These are phyloP conservation scores for Plecotus auritus DNA, from an alignment of 2,113 vertebrate species.

Conservation along the genomic window DNA sequence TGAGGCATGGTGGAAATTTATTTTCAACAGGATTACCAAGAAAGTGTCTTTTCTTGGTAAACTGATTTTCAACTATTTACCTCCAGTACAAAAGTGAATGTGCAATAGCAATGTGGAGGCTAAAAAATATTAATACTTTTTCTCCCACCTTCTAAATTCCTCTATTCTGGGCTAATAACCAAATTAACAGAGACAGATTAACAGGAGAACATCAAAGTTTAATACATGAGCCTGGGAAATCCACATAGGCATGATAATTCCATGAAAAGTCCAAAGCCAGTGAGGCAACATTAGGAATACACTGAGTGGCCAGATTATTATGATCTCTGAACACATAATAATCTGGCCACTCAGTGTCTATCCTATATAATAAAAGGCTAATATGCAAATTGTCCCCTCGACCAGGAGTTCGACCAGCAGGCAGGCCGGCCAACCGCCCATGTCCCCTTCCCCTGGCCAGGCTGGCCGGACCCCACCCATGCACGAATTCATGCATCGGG, in stretches of 20 bases:
- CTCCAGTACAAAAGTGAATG: background rate
- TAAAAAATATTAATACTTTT: background rate
- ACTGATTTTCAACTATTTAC: background rate
- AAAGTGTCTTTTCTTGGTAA: background rate
- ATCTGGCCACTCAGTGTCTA: too few relatives aligned
- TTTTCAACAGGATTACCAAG: background rate
- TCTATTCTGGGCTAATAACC: background rate
- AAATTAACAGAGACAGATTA: background rate
- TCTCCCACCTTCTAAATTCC: background rate
- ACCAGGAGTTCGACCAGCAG: too few relatives aligned
- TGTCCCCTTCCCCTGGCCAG: too few relatives aligned
- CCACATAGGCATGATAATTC: background rate
- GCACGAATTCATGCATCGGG: too few relatives aligned
- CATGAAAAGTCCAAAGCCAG: background rate
- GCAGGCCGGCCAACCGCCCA: too few relatives aligned
- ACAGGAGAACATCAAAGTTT: background rate
- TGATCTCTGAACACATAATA: too few relatives aligned
- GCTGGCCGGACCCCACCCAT: too few relatives aligned
- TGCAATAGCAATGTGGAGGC: background rate
- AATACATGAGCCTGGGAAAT: background rate
- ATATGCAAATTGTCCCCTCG: too few relatives aligned
- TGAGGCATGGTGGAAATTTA: background rate
- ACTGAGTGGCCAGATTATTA: too few relatives aligned
- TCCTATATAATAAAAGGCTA: too few relatives aligned
- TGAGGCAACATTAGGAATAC: background rate